Percentiles rank a stretch among this genome's conserved stretches.
These are phyloP conservation scores for Armadillidium nasatum DNA, from an alignment of 1,140 invertebrate genomes.

Conservation along the genomic window DNA sequence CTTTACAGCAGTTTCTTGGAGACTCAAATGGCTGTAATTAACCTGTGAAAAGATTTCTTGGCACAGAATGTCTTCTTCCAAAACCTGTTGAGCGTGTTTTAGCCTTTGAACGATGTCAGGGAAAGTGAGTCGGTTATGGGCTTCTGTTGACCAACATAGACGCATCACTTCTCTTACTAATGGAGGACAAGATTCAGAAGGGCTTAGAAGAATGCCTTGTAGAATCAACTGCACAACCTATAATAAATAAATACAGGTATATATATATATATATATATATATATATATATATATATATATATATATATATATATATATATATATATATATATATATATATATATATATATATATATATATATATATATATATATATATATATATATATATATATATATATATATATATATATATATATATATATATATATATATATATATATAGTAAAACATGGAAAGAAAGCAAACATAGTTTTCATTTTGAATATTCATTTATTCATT, in stretches of 20 bases:
- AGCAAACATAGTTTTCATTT: too few species aligned
- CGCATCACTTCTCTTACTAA: conserved; percentile 75
- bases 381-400: too few species aligned
- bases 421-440: too few species aligned
- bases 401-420: too few species aligned
- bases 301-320: too few species aligned
- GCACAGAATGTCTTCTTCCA: neutral
- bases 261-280: conserved; percentile 2
- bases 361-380: too few species aligned
- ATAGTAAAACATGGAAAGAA: too few species aligned
- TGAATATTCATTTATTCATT: too few species aligned
- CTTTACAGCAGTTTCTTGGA: conserved; percentile 22
- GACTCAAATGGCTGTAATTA: conserved; percentile 35
- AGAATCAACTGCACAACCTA: conserved; percentile 76
- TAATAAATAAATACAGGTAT: conserved; percentile 28
- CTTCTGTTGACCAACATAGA: conserved; percentile 78
- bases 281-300: too few species aligned
- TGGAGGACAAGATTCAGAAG: conserved; percentile 72
- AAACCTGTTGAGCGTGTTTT: neutral
- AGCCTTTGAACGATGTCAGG: conserved; percentile 56
- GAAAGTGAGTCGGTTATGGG: conserved; percentile 70
- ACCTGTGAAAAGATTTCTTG: neutral
- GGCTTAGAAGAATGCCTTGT: conserved; percentile 74
- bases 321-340: too few species aligned
- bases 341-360: too few species aligned